A percentile compares a stretch with the other conserved stretches of the same genome.
Evolutionary conservation across 2,888 invertebrate species (phyloP).

Genomic region (Nowickia ferox): DNA sequence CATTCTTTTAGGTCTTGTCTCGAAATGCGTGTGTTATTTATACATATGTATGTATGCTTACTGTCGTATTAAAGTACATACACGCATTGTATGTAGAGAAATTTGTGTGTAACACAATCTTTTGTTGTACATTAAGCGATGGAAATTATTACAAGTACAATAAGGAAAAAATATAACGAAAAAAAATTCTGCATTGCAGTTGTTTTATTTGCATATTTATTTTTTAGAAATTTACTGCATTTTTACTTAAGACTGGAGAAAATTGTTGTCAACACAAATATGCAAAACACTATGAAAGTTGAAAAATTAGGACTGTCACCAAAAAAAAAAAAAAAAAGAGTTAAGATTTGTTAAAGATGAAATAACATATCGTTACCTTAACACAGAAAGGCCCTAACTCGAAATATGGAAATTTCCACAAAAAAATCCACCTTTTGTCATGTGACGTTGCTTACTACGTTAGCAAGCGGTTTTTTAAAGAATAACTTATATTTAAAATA

Average conservation of each 20-base stretch:
- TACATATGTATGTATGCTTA: background rate
- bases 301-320: conserved; percentile 1
- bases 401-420: no score
- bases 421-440: no score
- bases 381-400: no score
- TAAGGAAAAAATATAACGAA: background rate
- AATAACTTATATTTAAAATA: no score
- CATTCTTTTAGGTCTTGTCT: background rate
- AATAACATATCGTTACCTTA: no score
- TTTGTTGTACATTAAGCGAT: conserved; percentile 41
- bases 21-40: conserved; percentile 27
- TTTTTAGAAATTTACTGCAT: conserved; percentile 25
- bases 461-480: no score
- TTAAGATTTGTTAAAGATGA: no score
- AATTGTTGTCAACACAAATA: conserved; percentile 40
- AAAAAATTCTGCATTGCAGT: conserved; percentile 56
- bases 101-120: conserved; percentile 39
- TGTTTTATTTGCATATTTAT: conserved; percentile 41
- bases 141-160: conserved; percentile 48
- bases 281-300: conserved; percentile 1
- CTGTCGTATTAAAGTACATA: background rate
- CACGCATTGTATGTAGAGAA: conserved; percentile 13
- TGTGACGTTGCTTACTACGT: no score
- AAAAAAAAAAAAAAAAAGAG: no score
- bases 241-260: conserved; percentile 3